Evolutionary conservation across 1,140 invertebrate species (phyloP), one percentile per base, ranked within the genome.

Genomic region (Elymnias hypermnestra): DNA sequence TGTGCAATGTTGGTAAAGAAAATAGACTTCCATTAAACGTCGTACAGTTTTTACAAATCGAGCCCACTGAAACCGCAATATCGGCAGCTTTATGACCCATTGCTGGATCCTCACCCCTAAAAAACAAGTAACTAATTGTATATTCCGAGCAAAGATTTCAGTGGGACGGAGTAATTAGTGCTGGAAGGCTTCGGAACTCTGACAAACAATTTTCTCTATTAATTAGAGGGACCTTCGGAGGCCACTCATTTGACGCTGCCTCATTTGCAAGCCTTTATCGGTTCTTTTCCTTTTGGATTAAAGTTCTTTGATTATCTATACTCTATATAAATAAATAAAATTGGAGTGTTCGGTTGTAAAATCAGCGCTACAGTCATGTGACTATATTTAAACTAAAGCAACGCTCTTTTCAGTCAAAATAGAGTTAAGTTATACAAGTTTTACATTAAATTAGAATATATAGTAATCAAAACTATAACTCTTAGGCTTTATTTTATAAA

Each of bases 191-290:
- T 33, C 43, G 33, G 31, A 57, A 66, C 58, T 72, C 40, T 57
- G 63, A 72, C 61, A 73, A 74, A 74, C 64, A 71, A 65, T 71
- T 68, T 64, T 48, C 57, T 61, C 52, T 66, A 66, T 77, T 61
- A 74, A 77, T 77, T 72, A 77, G 66, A 60, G 51, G 58, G 62
- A 61, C 42, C 36, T 43, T 46, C 36, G 25, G 46, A 47, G 40
- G 38, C 51, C 50, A 46, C 53, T 52, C 43, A 54, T 57, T 57
- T 57, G 49, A 46, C 50, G 49, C 47, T 26, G 55, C 37, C 65
- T 73, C 70, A 73, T 76, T 76, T 76, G 65, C 65, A 69, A 72
- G 62, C 61, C 68, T 69, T 76, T 73, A 64, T 61, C 37, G 48
- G 44, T 37, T 41, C 42, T 26, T 22, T 21, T 47, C 17, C 18